These are phyloP conservation scores for Uropsilus gracilis DNA, from an alignment of 2,113 vertebrate genomes.

Conservation along the genomic window DNA sequence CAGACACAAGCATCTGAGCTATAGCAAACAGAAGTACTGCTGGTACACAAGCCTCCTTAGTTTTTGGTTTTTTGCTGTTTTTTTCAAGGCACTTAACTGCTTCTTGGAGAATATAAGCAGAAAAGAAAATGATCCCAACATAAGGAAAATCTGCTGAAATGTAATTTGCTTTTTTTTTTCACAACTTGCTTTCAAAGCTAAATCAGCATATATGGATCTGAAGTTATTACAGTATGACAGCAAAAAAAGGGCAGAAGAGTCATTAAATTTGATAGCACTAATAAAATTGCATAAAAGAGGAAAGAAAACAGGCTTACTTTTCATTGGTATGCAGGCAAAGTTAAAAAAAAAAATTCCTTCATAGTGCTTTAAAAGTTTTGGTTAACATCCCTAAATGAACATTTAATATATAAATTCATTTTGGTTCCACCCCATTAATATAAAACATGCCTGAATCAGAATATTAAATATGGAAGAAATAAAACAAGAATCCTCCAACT, in stretches of 20 bases:
- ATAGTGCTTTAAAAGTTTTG: conserved; percentile 51
- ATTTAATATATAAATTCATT: conserved; percentile 69
- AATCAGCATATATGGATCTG: conserved; percentile 64
- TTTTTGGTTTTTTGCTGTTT: neutral
- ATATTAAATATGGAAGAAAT: neutral
- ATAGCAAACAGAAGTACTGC: neutral
- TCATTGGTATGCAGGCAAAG: conserved; percentile 5
- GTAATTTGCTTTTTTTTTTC: conserved; percentile 36
- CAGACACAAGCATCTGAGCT: neutral
- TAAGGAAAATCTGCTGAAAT: conserved; percentile 52
- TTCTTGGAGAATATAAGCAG: neutral
- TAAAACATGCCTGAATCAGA: conserved; percentile 49
- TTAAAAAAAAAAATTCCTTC: neutral
- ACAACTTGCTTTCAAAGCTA: conserved; percentile 63
- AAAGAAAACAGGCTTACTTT: conserved; percentile 63
- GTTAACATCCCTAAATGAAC: conserved; percentile 66
- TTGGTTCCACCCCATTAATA: neutral
- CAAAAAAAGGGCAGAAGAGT: conserved; percentile 63
- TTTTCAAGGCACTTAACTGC: neutral
- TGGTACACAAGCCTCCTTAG: neutral
- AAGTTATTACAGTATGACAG: conserved; percentile 60
- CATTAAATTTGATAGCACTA: conserved; percentile 73
- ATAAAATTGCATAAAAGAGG: conserved; percentile 69
- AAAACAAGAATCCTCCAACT: neutral
- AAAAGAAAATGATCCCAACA: neutral